phyloP scores from a whole-genome alignment of 1,140 invertebrate species.

The Trachelipus rathkii region DNA sequence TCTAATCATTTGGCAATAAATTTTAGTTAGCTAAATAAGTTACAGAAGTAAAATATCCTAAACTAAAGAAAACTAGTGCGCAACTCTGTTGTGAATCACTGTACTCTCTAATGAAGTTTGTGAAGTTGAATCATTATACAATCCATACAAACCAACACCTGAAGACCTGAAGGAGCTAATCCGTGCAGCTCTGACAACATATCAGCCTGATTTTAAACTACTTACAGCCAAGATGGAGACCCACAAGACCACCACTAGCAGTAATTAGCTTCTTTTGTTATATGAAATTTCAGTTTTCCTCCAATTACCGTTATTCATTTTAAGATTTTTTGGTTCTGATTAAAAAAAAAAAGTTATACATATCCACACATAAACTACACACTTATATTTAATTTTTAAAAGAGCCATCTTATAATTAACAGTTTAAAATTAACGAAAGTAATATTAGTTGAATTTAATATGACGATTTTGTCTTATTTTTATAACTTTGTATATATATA shows the following conservation, averaged over 20 bases:
- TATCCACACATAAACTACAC: too few species aligned
- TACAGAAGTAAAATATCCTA: background rate
- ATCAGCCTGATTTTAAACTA: constrained; percentile 1
- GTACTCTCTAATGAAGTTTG: constrained; percentile 21
- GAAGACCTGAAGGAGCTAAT: constrained; percentile 4
- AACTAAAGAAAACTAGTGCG: constrained; percentile 16
- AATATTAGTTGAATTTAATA: too few species aligned
- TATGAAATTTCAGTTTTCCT: background rate
- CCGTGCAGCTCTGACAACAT: background rate
- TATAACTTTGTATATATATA: too few species aligned
- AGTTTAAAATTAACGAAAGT: too few species aligned
- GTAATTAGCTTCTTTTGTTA: background rate
- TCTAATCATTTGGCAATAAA: too few species aligned
- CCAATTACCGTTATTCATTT: too few species aligned
- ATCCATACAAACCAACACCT: constrained; percentile 13
- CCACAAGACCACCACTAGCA: background rate
- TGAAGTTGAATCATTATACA: constrained; percentile 10
- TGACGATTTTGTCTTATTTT: too few species aligned
- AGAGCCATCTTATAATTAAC: too few species aligned
- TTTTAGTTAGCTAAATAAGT: too few species aligned
- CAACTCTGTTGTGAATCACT: background rate
- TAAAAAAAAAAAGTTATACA: too few species aligned
- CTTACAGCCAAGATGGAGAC: background rate
- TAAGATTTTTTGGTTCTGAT: too few species aligned
- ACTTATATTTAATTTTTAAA: too few species aligned